Evolutionary conservation across 2,113 vertebrate genomes (phyloP), one percentile per base, ranked within the genome.

Genomic region (Cebus imitator): DNA sequence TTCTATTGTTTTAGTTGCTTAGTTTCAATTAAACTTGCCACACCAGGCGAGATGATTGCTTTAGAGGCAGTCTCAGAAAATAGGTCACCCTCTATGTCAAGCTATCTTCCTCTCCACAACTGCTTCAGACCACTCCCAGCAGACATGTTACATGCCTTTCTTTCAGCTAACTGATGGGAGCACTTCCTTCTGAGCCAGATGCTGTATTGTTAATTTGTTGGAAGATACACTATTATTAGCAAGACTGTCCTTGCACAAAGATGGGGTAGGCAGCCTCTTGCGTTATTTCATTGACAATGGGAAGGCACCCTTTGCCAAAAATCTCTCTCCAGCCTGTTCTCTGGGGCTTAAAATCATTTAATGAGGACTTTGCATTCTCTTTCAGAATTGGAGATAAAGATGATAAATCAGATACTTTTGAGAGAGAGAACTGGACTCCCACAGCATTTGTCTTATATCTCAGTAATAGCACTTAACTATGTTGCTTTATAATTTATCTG

Each of bases 301-400:
- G 87, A 96, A 96, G 72, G 72, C 14, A 3, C 32, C 25, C 50
- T 95, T 97, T 90, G 75, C 82, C 82, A 97, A 97, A 97, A 96
- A 86, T 89, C 30, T 83, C 81, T 95, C 72, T 93, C 45, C 61
- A 75, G 66, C 48, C 58, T 97, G 78, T 96, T 97, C 91, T 95
- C 66, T 97, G 93, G 95, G 89, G 91, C 91, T 97, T 95, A 80
- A 97, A 97, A 94, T 95, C 64, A 88, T 79, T 98, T 96, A 97
- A 92, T 95, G 96, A 97, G 96, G 40, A 94, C 89, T 96, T 95
- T 72, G 73, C 78, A 75, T 95, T 97, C 82, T 92, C 52, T 80
- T 94, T 93, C 58, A 68, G 48, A 95, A 81, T 89, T 97, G 91
- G 25, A 96, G 82, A 96, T 97, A 94, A 97, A 97, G 82, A 96